phyloP scores from a whole-genome alignment of 2,113 vertebrate genomes.

The Aegotheles bennettii region DNA sequence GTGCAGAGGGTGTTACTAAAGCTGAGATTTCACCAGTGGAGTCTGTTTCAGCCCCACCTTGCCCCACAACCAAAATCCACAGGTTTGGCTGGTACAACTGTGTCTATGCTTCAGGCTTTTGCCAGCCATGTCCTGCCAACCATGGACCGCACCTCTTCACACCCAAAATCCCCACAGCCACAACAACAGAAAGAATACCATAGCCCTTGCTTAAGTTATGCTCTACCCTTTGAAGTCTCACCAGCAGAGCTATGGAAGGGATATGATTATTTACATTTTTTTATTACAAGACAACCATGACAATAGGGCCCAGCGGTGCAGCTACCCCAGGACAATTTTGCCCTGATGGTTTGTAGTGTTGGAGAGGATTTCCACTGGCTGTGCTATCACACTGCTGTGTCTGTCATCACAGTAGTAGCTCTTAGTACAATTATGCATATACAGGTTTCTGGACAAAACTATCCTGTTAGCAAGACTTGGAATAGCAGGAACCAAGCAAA shows the following conservation, averaged over 20 bases:
- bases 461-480: not conserved
- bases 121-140: not conserved
- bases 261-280: not conserved
- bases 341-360: not conserved
- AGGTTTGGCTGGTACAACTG: not conserved
- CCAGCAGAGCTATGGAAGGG: not conserved
- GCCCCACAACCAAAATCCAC: slow-evolving; percentile 9
- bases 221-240: not conserved
- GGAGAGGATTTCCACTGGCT: not conserved
- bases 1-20: not conserved
- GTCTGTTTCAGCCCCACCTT: slow-evolving; percentile 20
- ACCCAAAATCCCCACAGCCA: slow-evolving; percentile 8
- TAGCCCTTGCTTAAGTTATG: not conserved
- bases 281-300: not conserved
- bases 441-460: not conserved
- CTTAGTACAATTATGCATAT: not conserved
- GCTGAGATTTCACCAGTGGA: not conserved
- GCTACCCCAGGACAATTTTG: not conserved
- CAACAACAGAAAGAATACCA: not conserved
- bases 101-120: not conserved
- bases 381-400: not conserved
- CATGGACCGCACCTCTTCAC: slow-evolving; percentile 1
- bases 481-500: not conserved
- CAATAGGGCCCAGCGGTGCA: not conserved
- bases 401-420: not conserved